A percentile compares a stretch with the other conserved stretches of the same genome.
Conservation (phyloP, 2,888 invertebrate species). For the Pristionchus mayeri region DNA sequence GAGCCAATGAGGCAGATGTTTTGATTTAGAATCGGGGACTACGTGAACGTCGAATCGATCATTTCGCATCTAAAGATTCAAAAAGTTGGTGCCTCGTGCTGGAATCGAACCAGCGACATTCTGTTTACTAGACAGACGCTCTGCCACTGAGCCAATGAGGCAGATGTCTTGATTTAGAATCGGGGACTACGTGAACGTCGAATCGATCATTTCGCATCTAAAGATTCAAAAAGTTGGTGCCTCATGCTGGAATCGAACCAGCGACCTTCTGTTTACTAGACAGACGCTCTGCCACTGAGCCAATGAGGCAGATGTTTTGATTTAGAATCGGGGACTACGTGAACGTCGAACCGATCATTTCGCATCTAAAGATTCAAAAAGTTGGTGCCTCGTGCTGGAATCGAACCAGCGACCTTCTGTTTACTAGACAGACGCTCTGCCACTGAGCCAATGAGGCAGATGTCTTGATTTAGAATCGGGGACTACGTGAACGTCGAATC, state of each 20-base stretch:
- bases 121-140: slow-evolving; percentile 76
- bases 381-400: slow-evolving; percentile 66
- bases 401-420: slow-evolving; percentile 72
- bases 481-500: too few species aligned
- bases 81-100: slow-evolving; percentile 69
- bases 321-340: too few species aligned
- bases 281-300: slow-evolving; percentile 69
- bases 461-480: too few species aligned
- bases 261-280: slow-evolving; percentile 70
- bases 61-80: background rate
- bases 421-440: slow-evolving; percentile 70
- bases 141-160: slow-evolving; percentile 75
- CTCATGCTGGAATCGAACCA: slow-evolving; percentile 72
- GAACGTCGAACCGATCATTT: too few species aligned
- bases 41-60: background rate
- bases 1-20: slow-evolving; percentile 56
- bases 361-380: background rate
- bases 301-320: too few species aligned
- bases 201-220: too few species aligned
- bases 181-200: background rate
- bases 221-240: slow-evolving; percentile 46
- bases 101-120: slow-evolving; percentile 76
- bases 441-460: slow-evolving; percentile 68
- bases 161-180: slow-evolving; percentile 47
- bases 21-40: background rate